phyloP scores from a whole-genome alignment of 2,113 vertebrate species.

The Sisor rabdophorus region DNA sequence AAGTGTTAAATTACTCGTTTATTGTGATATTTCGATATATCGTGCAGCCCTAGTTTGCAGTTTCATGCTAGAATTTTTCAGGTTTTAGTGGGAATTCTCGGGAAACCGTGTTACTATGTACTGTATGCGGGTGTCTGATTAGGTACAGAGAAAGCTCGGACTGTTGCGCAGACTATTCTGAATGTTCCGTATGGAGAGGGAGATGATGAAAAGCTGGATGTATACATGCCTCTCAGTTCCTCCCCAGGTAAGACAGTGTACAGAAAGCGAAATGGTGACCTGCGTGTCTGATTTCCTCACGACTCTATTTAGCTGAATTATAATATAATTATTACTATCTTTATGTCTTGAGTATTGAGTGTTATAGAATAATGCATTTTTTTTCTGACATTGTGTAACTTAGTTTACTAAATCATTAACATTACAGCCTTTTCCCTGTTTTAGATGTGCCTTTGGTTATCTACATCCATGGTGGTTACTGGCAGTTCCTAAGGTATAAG shows the following conservation, averaged over 20 bases:
- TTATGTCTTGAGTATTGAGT: background rate
- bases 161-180: constrained; percentile 62
- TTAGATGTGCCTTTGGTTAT: constrained; percentile 77
- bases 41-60: too few species aligned
- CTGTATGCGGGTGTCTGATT: constrained; percentile 28
- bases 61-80: too few species aligned
- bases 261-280: background rate
- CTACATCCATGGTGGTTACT: constrained; percentile 90
- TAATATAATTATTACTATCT: background rate
- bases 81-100: too few species aligned
- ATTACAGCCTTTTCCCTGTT: constrained; percentile 4
- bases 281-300: background rate
- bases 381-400: background rate
- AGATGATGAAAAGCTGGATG: constrained; percentile 78
- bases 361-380: background rate
- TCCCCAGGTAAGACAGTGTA: constrained; percentile 62
- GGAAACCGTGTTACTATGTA: background rate
- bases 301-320: background rate
- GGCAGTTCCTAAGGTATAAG: constrained; percentile 85
- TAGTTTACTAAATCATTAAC: constrained; percentile 7
- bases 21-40: too few species aligned
- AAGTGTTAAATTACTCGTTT: too few species aligned
- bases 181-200: constrained; percentile 77
- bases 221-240: constrained; percentile 75
- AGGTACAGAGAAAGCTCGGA: constrained; percentile 76